Evolutionary conservation across 2,113 vertebrate genomes (phyloP), one percentile per base, ranked within the genome.

Genomic region (Macquaria ambigua): DNA sequence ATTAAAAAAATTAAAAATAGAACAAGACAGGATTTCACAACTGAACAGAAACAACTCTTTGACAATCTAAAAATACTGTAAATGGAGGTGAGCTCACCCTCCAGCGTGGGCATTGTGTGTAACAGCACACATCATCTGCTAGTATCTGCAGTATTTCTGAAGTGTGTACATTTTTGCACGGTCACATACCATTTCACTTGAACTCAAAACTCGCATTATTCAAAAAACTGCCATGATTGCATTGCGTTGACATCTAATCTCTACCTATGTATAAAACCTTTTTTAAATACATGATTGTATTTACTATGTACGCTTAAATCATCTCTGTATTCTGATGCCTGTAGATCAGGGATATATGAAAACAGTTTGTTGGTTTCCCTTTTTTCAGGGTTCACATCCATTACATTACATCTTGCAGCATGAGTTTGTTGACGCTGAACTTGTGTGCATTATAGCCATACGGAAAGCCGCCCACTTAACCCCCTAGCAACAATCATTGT

Each of bases 201-300:
- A 70, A 67, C 14, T 3, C n/a, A 34, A 37, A 52, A 46, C 20
- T 43, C 0, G 6, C 72, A 80, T 72, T 64, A 53, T 70, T 58
- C 58, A 46, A 66, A 48, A 55, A 87, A 69, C 87, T 89, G 80
- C 75, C 89, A 77, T 85, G 72, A 39, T 90, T 87, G 56, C 62
- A 71, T 71, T 74, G 52, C 53, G 73, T 66, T 67, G 31, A 58
- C 48, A 63, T 74, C 48, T 83, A 70, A 43, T 83, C 58, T 73
- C 46, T 62, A 52, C 56, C 18, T 46, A 6, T 79, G 41, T 87
- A 67, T 87, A 50, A 53, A 76, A 14, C 3, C 0, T 77, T 68
- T 76, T 77, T 58, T 62, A 64, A 79, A 64, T 67, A 72, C 67
- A 72, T 64, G 74, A 82, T 92, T 87, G 85, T 90, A 90, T 88